phyloP scores from a whole-genome alignment of 2,797 vertebrate species.

The Phylloscopus collybita region DNA sequence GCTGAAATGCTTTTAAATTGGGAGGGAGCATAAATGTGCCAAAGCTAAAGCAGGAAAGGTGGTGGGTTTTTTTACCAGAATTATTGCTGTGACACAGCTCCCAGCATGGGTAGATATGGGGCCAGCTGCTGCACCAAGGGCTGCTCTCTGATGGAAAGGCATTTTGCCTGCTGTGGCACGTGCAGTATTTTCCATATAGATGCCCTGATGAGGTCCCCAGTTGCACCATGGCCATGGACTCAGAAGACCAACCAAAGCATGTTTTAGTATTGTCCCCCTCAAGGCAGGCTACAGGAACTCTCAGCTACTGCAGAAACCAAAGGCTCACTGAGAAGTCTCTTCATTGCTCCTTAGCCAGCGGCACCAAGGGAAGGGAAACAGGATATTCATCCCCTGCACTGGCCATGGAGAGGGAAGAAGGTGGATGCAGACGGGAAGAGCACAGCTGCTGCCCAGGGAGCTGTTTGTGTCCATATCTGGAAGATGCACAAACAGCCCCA shows the following conservation, averaged over 20 bases:
- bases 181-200: neutral
- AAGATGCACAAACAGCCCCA: rapidly evolving
- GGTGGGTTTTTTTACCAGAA: neutral
- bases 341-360: neutral
- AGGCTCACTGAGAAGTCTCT: neutral
- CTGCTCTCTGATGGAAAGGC: neutral
- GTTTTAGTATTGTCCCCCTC: neutral
- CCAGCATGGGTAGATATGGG: rapidly evolving
- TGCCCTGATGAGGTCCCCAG: neutral
- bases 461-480: neutral
- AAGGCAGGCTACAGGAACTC: neutral
- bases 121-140: neutral
- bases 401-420: neutral
- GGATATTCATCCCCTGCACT: neutral
- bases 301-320: neutral
- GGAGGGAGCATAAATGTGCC: neutral
- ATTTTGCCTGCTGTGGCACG: neutral
- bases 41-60: neutral
- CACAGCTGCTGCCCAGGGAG: neutral
- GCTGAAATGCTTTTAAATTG: neutral
- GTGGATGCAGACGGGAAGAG: neutral
- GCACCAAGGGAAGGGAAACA: neutral
- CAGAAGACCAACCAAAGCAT: neutral
- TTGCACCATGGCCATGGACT: rapidly evolving
- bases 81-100: neutral